Percentiles rank a stretch among this genome's conserved stretches.
Evolutionary conservation across 2,113 vertebrate species (phyloP).

Genomic region (Marmota flaviventris): DNA sequence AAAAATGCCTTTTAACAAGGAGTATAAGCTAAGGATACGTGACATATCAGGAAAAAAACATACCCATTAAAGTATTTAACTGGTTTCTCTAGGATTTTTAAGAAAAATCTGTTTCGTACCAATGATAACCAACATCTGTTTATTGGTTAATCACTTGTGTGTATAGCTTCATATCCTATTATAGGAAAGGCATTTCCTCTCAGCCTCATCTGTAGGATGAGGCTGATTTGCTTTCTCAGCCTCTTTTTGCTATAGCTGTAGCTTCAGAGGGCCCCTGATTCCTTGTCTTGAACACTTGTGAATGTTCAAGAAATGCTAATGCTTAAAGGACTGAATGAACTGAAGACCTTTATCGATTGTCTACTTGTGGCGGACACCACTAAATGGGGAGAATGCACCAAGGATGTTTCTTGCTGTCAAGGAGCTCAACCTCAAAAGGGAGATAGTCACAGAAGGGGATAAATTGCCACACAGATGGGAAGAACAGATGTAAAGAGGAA

Average conservation of each 20-base stretch:
- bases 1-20: not conserved
- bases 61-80: not conserved
- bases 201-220: not conserved
- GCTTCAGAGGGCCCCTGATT: too few species aligned
- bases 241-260: accelerated
- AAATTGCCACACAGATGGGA: not conserved
- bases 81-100: not conserved
- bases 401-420: not conserved
- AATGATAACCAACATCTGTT: not conserved
- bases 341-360: not conserved
- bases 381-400: not conserved
- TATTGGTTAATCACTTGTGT: not conserved
- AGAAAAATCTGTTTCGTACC: not conserved
- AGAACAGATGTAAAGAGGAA: not conserved
- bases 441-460: not conserved
- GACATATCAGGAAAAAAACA: not conserved
- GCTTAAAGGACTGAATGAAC: not conserved
- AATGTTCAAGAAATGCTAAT: not conserved
- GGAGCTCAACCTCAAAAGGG: not conserved
- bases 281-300: not conserved
- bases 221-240: not conserved
- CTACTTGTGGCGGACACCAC: not conserved
- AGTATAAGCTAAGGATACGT: not conserved
- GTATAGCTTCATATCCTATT: not conserved
- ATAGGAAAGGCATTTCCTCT: not conserved